Percentiles rank a stretch among this genome's conserved stretches.
phyloP scores from a whole-genome alignment of 2,888 invertebrate genomes.

The Brachycybe producta region DNA sequence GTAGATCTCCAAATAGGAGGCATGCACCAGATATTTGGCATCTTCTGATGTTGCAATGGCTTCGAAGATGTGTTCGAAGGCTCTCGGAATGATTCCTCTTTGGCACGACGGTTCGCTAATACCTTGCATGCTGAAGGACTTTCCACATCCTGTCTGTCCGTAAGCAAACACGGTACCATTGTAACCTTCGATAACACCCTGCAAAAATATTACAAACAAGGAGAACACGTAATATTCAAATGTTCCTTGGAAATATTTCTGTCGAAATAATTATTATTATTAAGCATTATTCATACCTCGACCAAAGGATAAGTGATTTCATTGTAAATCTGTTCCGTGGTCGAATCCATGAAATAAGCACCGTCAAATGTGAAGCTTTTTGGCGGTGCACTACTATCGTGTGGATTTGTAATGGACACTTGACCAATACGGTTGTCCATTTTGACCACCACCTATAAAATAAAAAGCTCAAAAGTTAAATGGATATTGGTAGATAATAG shows the following conservation, averaged over 20 bases:
- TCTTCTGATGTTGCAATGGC: constrained; percentile 56
- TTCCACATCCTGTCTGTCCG: constrained; percentile 84
- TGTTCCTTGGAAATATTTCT: not conserved
- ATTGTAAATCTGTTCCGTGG: constrained; percentile 75
- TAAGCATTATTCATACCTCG: constrained; percentile 43
- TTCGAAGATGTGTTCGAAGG: constrained; percentile 81
- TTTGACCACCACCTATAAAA: constrained; percentile 48
- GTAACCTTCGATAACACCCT: constrained; percentile 79
- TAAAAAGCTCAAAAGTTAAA: constrained; percentile 12
- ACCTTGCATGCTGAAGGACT: constrained; percentile 82
- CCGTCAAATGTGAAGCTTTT: constrained; percentile 73
- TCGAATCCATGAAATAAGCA: constrained; percentile 58
- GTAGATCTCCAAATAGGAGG: constrained; percentile 72
- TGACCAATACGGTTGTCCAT: constrained; percentile 51
- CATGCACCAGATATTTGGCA: constrained; percentile 57
- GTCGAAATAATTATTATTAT: not conserved
- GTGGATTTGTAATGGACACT: constrained; percentile 46
- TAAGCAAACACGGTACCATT: constrained; percentile 89
- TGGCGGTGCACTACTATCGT: constrained; percentile 45
- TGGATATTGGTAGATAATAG: constrained; percentile 6
- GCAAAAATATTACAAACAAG: constrained; percentile 22
- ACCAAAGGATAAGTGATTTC: constrained; percentile 71
- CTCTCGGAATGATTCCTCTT: constrained; percentile 53
- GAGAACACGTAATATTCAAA: not conserved
- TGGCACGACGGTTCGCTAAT: constrained; percentile 38